Conservation (phyloP, 2,888 invertebrate species). For the Oligia latruncula region DNA sequence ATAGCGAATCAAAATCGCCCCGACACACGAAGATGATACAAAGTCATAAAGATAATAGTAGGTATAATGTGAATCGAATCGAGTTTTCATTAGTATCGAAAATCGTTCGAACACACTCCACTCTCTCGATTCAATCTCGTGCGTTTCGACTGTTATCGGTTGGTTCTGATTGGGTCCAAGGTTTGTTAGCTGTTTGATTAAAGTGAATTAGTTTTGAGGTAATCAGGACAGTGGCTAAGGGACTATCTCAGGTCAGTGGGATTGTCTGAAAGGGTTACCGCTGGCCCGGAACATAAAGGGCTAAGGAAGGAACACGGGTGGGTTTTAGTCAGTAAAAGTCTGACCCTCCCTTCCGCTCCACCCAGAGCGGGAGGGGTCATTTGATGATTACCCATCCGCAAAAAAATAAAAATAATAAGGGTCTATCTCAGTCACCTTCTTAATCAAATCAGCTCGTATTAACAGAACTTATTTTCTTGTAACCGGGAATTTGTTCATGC, state of each 20-base stretch:
- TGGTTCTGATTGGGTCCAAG: constrained; percentile 44
- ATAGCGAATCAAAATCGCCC: not conserved
- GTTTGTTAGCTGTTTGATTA: constrained; percentile 1
- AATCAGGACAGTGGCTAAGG: not conserved
- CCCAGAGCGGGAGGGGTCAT: too few relatives aligned
- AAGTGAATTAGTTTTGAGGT: constrained; percentile 4
- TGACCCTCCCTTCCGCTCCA: too few relatives aligned
- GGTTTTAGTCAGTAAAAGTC: too few relatives aligned
- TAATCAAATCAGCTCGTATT: not conserved
- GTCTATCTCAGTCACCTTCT: too few relatives aligned
- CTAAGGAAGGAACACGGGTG: too few relatives aligned
- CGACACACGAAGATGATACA: constrained; percentile 12
- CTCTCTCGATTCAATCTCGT: constrained; percentile 55
- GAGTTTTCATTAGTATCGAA: constrained; percentile 63
- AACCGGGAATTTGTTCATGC: too few relatives aligned
- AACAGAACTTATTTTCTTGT: too few relatives aligned
- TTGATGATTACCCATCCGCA: too few relatives aligned
- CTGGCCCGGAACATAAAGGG: too few relatives aligned
- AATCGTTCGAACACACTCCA: constrained; percentile 48
- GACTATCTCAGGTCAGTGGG: too few relatives aligned
- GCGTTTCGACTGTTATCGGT: constrained; percentile 40
- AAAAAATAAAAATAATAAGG: too few relatives aligned
- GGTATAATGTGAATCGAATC: constrained; percentile 49
- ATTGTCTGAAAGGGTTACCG: too few relatives aligned
- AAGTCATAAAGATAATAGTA: constrained; percentile 41